Percentiles rank a stretch among this genome's conserved stretches.
Evolutionary conservation across 2,888 invertebrate genomes (phyloP).

Genomic region (Meloe dianella): DNA sequence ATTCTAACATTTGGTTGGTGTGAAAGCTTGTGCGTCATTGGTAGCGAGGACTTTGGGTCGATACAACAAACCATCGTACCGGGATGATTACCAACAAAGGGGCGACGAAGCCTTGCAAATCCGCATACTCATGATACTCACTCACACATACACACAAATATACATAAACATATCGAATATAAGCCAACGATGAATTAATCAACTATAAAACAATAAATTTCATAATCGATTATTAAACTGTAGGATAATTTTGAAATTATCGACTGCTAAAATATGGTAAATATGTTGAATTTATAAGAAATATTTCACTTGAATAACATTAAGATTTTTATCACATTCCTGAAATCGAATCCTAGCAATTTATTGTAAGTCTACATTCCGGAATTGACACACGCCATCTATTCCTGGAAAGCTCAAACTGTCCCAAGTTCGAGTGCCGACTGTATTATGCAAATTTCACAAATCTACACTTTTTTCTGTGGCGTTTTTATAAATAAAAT

Average conservation of each 20-base stretch:
- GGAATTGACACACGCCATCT: background rate
- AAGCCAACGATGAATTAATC: background rate
- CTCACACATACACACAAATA: background rate
- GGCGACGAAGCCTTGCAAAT: slow-evolving; percentile 2
- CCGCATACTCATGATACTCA: background rate
- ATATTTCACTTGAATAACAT: background rate
- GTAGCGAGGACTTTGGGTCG: slow-evolving; percentile 8
- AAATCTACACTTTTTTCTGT: too few species aligned
- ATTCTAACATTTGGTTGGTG: slow-evolving; percentile 11
- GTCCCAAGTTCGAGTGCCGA: too few species aligned
- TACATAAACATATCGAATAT: background rate
- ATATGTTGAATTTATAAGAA: background rate
- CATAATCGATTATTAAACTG: background rate
- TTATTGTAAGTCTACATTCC: background rate
- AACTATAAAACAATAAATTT: background rate
- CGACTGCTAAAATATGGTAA: background rate
- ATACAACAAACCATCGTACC: slow-evolving; percentile 12
- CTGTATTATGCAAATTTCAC: too few species aligned
- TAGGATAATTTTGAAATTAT: background rate
- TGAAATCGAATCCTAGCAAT: background rate
- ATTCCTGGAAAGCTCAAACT: background rate
- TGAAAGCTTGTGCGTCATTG: slow-evolving; percentile 15
- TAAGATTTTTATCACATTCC: background rate
- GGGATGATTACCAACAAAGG: slow-evolving; percentile 11
- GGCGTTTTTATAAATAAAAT: too few species aligned